A percentile compares a stretch with the other conserved stretches of the same genome.
Evolutionary conservation across 2,797 vertebrate species (phyloP).

Genomic region (Tenualosa thibaudeaui): DNA sequence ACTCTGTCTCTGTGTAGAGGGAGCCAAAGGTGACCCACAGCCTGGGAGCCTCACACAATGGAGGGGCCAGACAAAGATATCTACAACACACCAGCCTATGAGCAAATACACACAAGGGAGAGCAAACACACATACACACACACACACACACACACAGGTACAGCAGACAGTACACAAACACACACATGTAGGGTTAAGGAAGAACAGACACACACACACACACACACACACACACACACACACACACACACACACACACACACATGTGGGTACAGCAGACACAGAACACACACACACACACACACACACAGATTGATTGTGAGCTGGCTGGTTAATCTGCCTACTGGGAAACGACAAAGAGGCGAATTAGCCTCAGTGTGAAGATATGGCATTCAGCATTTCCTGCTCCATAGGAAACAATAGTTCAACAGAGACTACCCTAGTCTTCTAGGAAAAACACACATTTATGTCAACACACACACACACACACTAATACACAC

Average conservation of each 20-base stretch:
- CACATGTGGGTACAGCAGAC: background rate
- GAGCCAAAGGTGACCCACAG: background rate
- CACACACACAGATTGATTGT: background rate
- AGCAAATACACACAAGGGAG: background rate
- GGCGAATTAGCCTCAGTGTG: background rate
- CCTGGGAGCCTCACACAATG: no score
- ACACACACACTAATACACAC: background rate
- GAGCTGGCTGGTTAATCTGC: background rate
- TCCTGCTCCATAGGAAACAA: background rate
- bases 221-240: background rate
- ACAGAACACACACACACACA: background rate
- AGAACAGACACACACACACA: background rate
- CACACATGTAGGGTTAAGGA: background rate
- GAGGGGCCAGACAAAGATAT: background rate
- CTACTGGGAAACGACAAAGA: background rate
- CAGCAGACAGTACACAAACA: background rate
- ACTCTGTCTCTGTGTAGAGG: background rate
- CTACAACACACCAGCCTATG: background rate
- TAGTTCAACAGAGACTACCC: background rate
- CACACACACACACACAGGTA: conserved; percentile 13
- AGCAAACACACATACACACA: background rate
- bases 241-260: background rate
- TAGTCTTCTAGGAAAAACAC: background rate
- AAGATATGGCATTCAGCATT: background rate
- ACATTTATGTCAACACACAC: background rate